Conservation (phyloP, 2,888 invertebrate species). For the Spialia ferax region DNA sequence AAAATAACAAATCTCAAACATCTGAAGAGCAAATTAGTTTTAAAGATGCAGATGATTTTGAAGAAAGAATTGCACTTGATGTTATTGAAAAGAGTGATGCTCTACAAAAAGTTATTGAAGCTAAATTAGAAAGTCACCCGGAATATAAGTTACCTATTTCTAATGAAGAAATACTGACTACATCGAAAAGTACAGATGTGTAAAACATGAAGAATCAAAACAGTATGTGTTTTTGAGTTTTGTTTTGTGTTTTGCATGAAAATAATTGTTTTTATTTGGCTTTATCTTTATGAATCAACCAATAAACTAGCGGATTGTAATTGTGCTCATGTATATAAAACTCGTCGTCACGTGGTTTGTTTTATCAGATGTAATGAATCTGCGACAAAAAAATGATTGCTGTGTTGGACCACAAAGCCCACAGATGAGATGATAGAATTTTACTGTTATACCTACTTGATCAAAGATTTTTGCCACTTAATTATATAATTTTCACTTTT, state of each 20-base stretch:
- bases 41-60: constrained; percentile 60
- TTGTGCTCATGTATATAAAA: too few relatives aligned
- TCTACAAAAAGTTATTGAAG: constrained; percentile 74
- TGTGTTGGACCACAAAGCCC: too few relatives aligned
- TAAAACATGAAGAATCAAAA: constrained; percentile 61
- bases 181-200: constrained; percentile 81
- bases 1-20: constrained; percentile 47
- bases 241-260: constrained; percentile 55
- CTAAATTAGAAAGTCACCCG: constrained; percentile 76
- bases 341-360: too few relatives aligned
- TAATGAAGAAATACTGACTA: constrained; percentile 66
- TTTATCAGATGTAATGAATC: too few relatives aligned
- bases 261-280: constrained; percentile 13
- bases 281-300: neutral
- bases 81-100: constrained; percentile 76
- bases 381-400: too few relatives aligned
- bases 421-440: too few relatives aligned
- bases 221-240: constrained; percentile 76
- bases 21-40: constrained; percentile 54
- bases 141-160: constrained; percentile 76
- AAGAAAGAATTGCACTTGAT: constrained; percentile 63
- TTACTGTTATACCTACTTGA: too few relatives aligned
- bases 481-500: too few relatives aligned
- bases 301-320: too few relatives aligned
- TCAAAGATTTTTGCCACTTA: too few relatives aligned